A percentile compares a stretch with the other conserved stretches of the same genome.
Evolutionary conservation across 2,797 vertebrate genomes (phyloP).

Genomic region (Protosalanx chinensis): DNA sequence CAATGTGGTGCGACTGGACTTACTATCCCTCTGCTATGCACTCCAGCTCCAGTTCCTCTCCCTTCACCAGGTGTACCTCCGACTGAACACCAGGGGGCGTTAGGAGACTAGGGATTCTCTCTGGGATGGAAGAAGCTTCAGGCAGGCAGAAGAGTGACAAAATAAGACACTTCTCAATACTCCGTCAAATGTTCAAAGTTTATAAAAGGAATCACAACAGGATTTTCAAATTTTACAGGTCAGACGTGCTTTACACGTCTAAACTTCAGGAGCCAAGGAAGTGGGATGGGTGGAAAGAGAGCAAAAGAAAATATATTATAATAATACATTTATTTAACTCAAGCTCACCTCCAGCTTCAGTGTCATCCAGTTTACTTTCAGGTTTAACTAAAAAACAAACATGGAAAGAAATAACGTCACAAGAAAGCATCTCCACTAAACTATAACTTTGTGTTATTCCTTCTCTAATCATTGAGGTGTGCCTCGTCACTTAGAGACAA

Average conservation of each 20-base stretch:
- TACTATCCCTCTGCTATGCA: constrained; percentile 93
- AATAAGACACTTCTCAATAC: not conserved
- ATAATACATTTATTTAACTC: not conserved
- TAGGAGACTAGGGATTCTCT: constrained; percentile 81
- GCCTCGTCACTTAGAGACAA: too few relatives aligned
- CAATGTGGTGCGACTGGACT: constrained; percentile 57
- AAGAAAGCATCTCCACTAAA: too few relatives aligned
- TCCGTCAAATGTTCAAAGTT: not conserved
- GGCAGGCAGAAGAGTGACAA: constrained; percentile 20
- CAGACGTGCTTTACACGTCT: too few relatives aligned
- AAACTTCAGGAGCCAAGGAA: too few relatives aligned
- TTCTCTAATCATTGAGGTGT: too few relatives aligned
- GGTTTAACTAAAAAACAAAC: constrained; percentile 45
- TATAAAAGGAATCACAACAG: too few relatives aligned
- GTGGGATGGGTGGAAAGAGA: too few relatives aligned
- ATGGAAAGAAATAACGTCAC: not conserved
- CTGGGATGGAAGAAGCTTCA: constrained; percentile 71
- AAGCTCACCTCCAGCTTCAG: constrained; percentile 39
- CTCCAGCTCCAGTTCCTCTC: constrained; percentile 81
- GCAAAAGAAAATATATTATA: too few relatives aligned
- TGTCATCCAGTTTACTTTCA: constrained; percentile 32
- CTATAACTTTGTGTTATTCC: too few relatives aligned
- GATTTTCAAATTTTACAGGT: too few relatives aligned
- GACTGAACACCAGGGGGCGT: constrained; percentile 80
- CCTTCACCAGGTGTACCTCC: constrained; percentile 75